Evolutionary conservation across 2,113 vertebrate species (phyloP), one percentile per base, ranked within the genome.

Genomic region (Pluvianellus socialis): DNA sequence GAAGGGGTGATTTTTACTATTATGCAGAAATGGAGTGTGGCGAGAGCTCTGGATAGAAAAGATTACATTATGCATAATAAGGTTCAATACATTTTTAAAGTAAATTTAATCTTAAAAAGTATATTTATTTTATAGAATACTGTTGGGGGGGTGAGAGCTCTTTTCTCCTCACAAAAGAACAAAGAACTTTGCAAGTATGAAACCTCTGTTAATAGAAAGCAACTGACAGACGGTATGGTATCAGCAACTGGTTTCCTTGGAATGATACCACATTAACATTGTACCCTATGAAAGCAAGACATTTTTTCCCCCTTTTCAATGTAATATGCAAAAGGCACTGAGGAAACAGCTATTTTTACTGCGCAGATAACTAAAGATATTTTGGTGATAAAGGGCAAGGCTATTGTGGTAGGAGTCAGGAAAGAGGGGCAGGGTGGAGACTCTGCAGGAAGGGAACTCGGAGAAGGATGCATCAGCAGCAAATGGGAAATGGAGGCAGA

Each of bases 281-380:
- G 28, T 4, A 7, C 40, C 32, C 66, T 53, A 40, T 0, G 3
- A 85, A 72, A 89, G 17, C 38, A 68, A 66, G 30, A 68, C 38
- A 28, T 45, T 77, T 55, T 38, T 44, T 7, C 19, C 10, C 30
- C 9, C 24, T 63, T 91, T 66, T 66, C 45, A 72, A 22, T 81
- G 23, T 80, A 88, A 90, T 95, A 88, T 89, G 80, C 59, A 93
- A 81, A 86, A 8, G 2, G 45, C 28, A 58, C 19, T 33, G 68
- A 92, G 80, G 94, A 94, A 96, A 65, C 21, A 72, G 79, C 76
- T 94, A 92, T 94, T 97, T 92, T 96, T 94, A 65, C 62, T 65
- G 49, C 6, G 1, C 14, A 91, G 87, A 95, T 65, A 91, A 27
- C 70, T 91, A 59, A 62, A 90, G 80, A 94, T 93, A 85, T 73